These are phyloP conservation scores for Brachystomella parvula DNA, from an alignment of 1,140 invertebrate genomes.

Conservation along the genomic window DNA sequence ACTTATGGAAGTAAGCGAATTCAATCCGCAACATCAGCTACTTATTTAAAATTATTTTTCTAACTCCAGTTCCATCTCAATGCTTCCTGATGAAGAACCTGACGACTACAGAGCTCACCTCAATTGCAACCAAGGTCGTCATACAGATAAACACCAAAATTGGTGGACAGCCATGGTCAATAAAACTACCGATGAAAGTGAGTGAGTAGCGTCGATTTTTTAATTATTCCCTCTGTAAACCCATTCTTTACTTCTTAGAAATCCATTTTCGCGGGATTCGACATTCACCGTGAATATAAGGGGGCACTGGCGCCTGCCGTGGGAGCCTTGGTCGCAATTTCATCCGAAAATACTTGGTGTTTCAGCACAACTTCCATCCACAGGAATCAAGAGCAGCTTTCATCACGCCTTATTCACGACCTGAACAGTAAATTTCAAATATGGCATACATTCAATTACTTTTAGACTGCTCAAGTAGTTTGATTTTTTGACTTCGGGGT, in stretches of 20 bases:
- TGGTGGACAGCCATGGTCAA: slow-evolving; percentile 52
- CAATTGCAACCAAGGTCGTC: slow-evolving; percentile 51
- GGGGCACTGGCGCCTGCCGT: slow-evolving; percentile 57
- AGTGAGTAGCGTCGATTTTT: slow-evolving; percentile 12
- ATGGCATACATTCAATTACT: no score
- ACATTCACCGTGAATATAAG: slow-evolving; percentile 70
- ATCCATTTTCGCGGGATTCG: slow-evolving; percentile 77
- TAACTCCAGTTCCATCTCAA: slow-evolving; percentile 21
- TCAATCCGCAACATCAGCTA: background rate
- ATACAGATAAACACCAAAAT: slow-evolving; percentile 55
- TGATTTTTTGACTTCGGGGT: no score
- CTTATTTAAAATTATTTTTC: slow-evolving; percentile 1
- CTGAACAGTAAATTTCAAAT: slow-evolving; percentile 46
- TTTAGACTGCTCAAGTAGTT: no score
- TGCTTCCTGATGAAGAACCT: slow-evolving; percentile 19
- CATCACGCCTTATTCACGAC: slow-evolving; percentile 53
- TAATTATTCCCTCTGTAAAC: slow-evolving; percentile 10
- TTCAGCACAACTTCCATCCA: slow-evolving; percentile 63
- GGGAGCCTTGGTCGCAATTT: slow-evolving; percentile 67
- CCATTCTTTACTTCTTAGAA: slow-evolving; percentile 42
- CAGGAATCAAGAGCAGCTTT: slow-evolving; percentile 61
- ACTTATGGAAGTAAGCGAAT: no score
- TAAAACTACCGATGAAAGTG: slow-evolving; percentile 46
- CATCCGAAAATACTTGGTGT: slow-evolving; percentile 59
- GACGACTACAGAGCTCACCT: slow-evolving; percentile 43